Conservation (phyloP, 2,113 vertebrate genomes). For the Pteruthius melanotis region DNA sequence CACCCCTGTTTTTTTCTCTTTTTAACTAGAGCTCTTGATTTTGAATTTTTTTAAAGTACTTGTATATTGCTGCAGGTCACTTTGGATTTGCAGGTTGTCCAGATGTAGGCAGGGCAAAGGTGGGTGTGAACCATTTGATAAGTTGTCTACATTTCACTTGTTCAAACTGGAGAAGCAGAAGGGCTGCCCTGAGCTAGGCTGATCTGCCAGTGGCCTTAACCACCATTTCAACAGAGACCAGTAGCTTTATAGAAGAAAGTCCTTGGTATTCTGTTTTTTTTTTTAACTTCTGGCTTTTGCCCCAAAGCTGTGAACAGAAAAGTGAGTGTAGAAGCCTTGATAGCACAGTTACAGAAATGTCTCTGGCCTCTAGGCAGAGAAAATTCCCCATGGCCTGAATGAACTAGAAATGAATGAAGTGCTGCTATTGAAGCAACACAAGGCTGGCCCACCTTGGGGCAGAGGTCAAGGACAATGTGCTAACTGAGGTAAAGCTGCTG, state of each 20-base stretch:
- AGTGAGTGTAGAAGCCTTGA: background rate
- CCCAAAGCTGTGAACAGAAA: background rate
- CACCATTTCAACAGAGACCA: background rate
- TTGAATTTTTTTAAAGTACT: background rate
- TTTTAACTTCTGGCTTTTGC: background rate
- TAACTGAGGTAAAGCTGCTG: background rate
- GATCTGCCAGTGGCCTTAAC: background rate
- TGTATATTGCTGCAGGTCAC: background rate
- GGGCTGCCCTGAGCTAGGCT: background rate
- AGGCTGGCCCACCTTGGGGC: background rate
- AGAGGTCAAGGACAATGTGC: background rate
- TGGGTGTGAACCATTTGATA: background rate
- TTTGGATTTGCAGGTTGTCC: background rate
- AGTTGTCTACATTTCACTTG: background rate
- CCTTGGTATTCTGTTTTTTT: background rate
- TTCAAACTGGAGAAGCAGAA: background rate
- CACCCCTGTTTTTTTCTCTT: accelerated
- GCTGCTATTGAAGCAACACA: background rate
- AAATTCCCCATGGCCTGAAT: background rate
- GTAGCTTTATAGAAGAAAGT: background rate
- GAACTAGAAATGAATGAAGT: background rate
- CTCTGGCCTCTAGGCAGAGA: background rate
- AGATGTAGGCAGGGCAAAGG: background rate
- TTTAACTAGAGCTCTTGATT: background rate
- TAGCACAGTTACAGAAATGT: background rate